A percentile compares a stretch with the other conserved stretches of the same genome.
Conservation (phyloP, 2,888 invertebrate species). For the Drosophila monieri region DNA sequence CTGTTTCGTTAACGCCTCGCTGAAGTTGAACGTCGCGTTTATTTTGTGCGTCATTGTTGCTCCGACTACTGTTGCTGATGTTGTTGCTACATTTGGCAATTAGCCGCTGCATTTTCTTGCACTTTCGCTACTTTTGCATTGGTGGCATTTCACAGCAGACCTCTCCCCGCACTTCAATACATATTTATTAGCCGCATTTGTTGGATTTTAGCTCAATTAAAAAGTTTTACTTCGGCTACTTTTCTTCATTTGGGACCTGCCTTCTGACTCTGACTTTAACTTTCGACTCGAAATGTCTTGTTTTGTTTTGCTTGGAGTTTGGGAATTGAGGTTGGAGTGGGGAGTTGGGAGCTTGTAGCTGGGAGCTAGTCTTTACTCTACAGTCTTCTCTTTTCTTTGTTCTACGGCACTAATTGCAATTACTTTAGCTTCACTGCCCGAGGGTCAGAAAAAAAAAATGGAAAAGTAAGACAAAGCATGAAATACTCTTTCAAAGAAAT, state of each 20-base stretch:
- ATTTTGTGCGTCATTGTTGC: conserved; percentile 58
- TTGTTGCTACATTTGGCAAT: conserved; percentile 71
- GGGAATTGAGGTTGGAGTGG: neutral
- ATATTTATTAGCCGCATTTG: conserved; percentile 80
- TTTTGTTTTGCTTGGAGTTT: conserved; percentile 30
- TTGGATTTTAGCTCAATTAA: conserved; percentile 80
- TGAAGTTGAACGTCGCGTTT: conserved; percentile 70
- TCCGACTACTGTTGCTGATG: conserved; percentile 10
- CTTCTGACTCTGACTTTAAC: conserved; percentile 47
- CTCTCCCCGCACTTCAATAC: conserved; percentile 62
- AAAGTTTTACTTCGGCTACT: conserved; percentile 75
- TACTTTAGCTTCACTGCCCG: conserved; percentile 47
- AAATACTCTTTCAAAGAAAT: conserved; percentile 9
- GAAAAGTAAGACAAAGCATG: no score
- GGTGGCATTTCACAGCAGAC: neutral
- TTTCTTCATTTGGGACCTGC: conserved; percentile 70
- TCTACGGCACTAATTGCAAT: conserved; percentile 67
- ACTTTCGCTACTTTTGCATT: conserved; percentile 30
- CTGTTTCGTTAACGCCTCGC: conserved; percentile 67
- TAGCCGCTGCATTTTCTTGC: conserved; percentile 68
- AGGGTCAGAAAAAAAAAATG: conserved; percentile 5
- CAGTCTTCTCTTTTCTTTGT: conserved; percentile 31
- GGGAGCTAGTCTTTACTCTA: conserved; percentile 28
- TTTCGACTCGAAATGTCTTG: conserved; percentile 45
- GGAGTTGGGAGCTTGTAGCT: neutral